These are phyloP conservation scores for Hirtodrosophila trivittata DNA, from an alignment of 2,888 invertebrate genomes.

Conservation along the genomic window DNA sequence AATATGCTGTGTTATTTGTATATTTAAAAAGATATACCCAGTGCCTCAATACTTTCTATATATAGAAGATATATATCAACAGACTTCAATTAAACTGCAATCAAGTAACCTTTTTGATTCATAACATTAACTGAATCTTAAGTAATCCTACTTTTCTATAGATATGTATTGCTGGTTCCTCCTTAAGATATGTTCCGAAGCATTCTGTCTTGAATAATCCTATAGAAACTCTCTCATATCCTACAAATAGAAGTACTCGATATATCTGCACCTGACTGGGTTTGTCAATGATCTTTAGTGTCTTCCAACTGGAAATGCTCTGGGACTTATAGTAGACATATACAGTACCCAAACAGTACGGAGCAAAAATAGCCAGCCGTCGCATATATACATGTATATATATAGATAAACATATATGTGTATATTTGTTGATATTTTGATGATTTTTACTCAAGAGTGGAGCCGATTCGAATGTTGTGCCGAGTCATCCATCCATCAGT, in stretches of 20 bases:
- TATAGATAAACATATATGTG: slow-evolving; percentile 17
- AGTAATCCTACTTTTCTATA: no score
- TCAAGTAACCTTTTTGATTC: no score
- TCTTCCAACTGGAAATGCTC: slow-evolving; percentile 42
- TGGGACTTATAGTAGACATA: slow-evolving; percentile 5
- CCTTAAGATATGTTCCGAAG: no score
- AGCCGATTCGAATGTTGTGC: slow-evolving; percentile 28
- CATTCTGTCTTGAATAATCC: no score
- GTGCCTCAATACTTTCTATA: no score
- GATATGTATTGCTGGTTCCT: no score
- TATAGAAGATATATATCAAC: no score
- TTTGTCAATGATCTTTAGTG: slow-evolving; percentile 30
- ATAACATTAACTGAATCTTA: no score
- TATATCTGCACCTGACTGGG: slow-evolving; percentile 39
- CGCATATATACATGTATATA: slow-evolving; percentile 1
- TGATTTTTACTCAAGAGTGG: slow-evolving; percentile 31
- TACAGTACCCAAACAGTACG: background rate
- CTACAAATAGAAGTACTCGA: slow-evolving; percentile 7
- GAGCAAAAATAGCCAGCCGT: slow-evolving; percentile 43
- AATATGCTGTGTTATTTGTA: no score
- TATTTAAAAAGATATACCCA: no score
- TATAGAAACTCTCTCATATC: no score
- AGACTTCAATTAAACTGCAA: no score
- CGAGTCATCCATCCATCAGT: slow-evolving; percentile 51
- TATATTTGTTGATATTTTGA: slow-evolving; percentile 37